Evolutionary conservation across 2,888 invertebrate genomes (phyloP), one percentile per base, ranked within the genome.

Genomic region (Phengaris alcon): DNA sequence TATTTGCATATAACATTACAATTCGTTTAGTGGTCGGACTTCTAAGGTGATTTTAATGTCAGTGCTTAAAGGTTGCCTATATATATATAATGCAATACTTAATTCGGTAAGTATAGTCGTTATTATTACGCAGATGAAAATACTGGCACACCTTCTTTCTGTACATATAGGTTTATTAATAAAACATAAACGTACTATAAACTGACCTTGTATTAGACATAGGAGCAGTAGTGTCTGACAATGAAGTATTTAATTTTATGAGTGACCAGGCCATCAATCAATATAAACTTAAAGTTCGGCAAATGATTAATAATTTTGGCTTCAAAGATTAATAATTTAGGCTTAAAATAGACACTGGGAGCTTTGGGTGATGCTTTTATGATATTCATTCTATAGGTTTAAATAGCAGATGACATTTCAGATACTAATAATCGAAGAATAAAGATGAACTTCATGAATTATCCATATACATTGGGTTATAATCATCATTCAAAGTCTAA

Each of bases 381-480:
- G 9, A 22, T 35, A 64, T 35, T 64, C 15, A 35, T 64, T 64
- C 13, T 6, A 44, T 64, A 35, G 12, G 10, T 44, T 44, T 10
- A 59, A 44, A 5, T 44, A 10, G 35, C 64, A 35, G 64, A 64
- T 64, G 35, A 10, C 6, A 64, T 35, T 64, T 64, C 12, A 44
- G 64, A 64, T 64, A 52, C 0, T 52, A 46, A 48, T 52, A 44
- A 44, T 44, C 13, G 35, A 35, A 44, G 35, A 44, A 64, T 64
- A 44, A 64, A 64, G 13, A 64, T 64, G 59, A 59, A 59, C 59
- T 59, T 59, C 22, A 59, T 59, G 59, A 59, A 22, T 59, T 59
- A 59, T 59, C 22, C 59, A 22, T 59, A 10, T 22, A 22, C 10
- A 10, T 15, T 8, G 22, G 8, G 22, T 15, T 22, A 22, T 22